phyloP scores from a whole-genome alignment of 92 coral and sea anemone species.

The Hydrozoanthus gracilis region DNA sequence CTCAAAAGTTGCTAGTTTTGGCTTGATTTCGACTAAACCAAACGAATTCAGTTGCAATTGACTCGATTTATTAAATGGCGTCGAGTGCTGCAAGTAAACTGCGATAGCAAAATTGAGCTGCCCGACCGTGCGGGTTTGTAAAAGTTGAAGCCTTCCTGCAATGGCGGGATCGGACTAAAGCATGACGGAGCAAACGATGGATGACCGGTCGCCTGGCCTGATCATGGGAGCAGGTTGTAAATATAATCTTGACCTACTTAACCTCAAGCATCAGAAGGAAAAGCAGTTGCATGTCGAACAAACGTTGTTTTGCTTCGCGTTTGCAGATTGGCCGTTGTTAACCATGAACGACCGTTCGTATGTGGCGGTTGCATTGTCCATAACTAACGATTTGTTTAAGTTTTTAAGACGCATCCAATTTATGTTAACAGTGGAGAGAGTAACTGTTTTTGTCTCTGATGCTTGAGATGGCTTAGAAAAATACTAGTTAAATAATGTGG shows the following conservation, averaged over 20 bases:
- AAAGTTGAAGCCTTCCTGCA: conserved; percentile 32
- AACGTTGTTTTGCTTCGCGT: too few relatives aligned
- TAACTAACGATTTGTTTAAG: too few relatives aligned
- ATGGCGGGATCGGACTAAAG: conserved; percentile 40
- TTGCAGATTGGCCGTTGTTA: too few relatives aligned
- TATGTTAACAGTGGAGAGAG: background rate
- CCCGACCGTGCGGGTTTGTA: conserved; percentile 30
- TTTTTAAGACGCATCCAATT: too few relatives aligned
- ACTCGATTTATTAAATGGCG: conserved; percentile 26
- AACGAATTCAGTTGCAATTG: background rate
- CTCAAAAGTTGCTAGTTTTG: conserved; percentile 22
- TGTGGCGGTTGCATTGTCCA: background rate
- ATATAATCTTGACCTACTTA: conserved; percentile 27
- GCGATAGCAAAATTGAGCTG: conserved; percentile 34
- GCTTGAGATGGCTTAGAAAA: conserved; percentile 13
- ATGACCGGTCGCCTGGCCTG: conserved; percentile 32
- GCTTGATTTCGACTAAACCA: background rate
- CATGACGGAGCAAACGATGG: conserved; percentile 29
- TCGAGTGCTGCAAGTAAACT: conserved; percentile 35
- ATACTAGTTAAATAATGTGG: background rate
- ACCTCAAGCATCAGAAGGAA: conserved; percentile 39
- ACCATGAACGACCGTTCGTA: too few relatives aligned
- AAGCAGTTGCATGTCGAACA: background rate
- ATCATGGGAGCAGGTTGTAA: conserved; percentile 53
- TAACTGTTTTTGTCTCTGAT: background rate